These are phyloP conservation scores for Pseudopodoces humilis DNA, from an alignment of 2,113 vertebrate species.

Conservation along the genomic window DNA sequence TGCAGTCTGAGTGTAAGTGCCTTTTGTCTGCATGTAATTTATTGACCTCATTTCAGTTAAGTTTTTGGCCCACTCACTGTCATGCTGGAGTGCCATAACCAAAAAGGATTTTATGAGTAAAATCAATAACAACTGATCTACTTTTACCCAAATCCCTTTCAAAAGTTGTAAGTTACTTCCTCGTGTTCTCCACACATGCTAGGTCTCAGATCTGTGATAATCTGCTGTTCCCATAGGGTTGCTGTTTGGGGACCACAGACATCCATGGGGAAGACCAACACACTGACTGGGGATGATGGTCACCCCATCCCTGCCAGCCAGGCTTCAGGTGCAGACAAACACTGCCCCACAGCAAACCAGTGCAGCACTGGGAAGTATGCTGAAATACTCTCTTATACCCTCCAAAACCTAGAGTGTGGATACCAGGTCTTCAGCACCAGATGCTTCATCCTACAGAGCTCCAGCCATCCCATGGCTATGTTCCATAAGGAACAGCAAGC, in stretches of 20 bases:
- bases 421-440: neutral
- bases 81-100: neutral
- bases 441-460: neutral
- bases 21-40: conserved; percentile 65
- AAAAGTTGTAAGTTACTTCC: neutral
- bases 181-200: accelerated
- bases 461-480: neutral
- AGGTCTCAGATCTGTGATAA: neutral
- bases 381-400: neutral
- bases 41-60: conserved; percentile 64
- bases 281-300: neutral
- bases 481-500: neutral
- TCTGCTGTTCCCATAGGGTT: neutral
- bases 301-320: neutral
- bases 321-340: neutral
- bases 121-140: neutral
- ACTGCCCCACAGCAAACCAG: neutral
- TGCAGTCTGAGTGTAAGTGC: conserved; percentile 48
- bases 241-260: neutral
- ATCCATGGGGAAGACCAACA: neutral
- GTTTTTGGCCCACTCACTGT: conserved; percentile 21
- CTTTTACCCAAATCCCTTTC: neutral
- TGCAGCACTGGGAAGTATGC: accelerated
- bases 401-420: neutral
- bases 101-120: neutral